A percentile compares a stretch with the other conserved stretches of the same genome.
These are phyloP conservation scores for Glossophaga mutica DNA, from an alignment of 2,797 vertebrate species.

Conservation along the genomic window DNA sequence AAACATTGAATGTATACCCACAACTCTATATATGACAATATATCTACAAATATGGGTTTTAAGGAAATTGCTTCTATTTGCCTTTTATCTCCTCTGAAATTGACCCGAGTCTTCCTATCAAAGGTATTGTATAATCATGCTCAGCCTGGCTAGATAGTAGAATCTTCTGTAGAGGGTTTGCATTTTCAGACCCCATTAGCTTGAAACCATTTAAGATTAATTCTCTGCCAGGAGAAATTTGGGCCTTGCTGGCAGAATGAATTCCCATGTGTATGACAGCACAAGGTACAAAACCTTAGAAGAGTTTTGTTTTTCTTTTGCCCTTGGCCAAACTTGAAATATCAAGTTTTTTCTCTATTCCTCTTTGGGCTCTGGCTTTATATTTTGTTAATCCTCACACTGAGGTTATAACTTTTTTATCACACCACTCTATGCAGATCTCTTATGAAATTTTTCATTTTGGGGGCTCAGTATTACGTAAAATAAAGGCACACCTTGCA, in stretches of 20 bases:
- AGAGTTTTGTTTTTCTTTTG: not conserved
- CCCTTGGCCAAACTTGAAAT: not conserved
- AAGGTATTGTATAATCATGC: accelerated
- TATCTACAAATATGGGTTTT: accelerated
- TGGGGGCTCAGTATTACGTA: not conserved
- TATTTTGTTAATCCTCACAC: not conserved
- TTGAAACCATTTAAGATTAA: not conserved
- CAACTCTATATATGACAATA: accelerated
- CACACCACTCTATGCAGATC: too few species aligned
- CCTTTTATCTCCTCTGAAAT: not conserved
- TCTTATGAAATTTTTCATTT: not conserved
- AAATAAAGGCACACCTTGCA: not conserved
- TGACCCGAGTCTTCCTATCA: accelerated
- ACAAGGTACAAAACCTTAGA: not conserved
- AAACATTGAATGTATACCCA: too few species aligned
- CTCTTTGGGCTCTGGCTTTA: not conserved
- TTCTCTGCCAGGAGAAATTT: not conserved
- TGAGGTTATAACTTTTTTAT: not conserved
- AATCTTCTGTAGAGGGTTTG: not conserved
- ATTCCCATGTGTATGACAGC: not conserved
- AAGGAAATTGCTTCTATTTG: accelerated
- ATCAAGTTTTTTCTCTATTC: not conserved
- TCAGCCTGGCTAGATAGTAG: accelerated
- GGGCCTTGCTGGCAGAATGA: not conserved
- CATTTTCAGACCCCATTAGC: too few species aligned